Evolutionary conservation across 2,888 invertebrate species (phyloP).

Genomic region (Rhogogaster chlorosoma): DNA sequence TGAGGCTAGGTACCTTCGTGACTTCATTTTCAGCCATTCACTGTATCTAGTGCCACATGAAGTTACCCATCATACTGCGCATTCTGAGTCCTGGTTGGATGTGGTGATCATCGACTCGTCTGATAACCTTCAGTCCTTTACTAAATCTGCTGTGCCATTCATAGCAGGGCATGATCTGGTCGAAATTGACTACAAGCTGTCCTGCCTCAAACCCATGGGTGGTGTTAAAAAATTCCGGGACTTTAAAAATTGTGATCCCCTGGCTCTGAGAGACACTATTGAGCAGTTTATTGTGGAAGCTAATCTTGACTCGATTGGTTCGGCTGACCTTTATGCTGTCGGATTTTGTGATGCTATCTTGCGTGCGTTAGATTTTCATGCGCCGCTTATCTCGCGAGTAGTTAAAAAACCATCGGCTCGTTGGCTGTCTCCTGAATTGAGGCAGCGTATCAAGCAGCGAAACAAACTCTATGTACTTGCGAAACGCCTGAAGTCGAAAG

Average conservation of each 20-base stretch:
- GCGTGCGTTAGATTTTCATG: background rate
- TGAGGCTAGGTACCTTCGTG: background rate
- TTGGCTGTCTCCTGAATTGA: background rate
- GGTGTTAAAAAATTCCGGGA: background rate
- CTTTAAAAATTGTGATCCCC: background rate
- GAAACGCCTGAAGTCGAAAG: background rate
- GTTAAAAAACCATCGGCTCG: background rate
- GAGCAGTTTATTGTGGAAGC: background rate
- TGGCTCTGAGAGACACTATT: background rate
- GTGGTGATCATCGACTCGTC: background rate
- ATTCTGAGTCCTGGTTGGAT: background rate
- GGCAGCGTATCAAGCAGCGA: background rate
- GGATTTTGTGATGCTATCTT: background rate
- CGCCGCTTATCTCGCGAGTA: background rate
- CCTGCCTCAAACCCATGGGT: background rate
- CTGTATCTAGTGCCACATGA: background rate
- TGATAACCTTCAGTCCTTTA: background rate
- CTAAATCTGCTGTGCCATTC: background rate
- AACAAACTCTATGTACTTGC: background rate
- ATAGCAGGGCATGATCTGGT: conserved; percentile 37
- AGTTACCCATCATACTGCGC: background rate
- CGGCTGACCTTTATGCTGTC: background rate
- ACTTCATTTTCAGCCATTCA: background rate
- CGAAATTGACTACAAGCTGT: background rate
- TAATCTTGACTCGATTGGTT: background rate